phyloP scores from a whole-genome alignment of 2,888 invertebrate species.

The Pristionchus entomophagus region DNA sequence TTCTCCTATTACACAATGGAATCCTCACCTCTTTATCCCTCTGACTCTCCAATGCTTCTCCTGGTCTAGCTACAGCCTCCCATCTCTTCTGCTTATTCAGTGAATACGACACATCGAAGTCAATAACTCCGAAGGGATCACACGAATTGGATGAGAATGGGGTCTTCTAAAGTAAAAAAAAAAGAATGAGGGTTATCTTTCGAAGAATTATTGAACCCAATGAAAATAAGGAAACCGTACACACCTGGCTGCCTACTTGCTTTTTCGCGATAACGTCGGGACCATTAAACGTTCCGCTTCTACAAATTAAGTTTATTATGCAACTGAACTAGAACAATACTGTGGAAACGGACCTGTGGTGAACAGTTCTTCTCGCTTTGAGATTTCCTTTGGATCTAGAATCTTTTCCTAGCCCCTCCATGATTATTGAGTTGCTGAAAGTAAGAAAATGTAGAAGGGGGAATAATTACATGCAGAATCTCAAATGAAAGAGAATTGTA shows the following conservation, averaged over 20 bases:
- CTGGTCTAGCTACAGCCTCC: not conserved
- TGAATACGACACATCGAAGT: slow-evolving; percentile 1
- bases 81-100: slow-evolving; percentile 14
- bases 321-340: too few relatives aligned
- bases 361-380: slow-evolving; percentile 30
- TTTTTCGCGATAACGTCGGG: not conserved
- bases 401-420: slow-evolving; percentile 38
- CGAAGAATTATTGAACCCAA: not conserved
- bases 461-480: not conserved
- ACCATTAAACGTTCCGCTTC: not conserved
- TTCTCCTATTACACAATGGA: too few relatives aligned
- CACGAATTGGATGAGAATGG: not conserved
- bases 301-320: not conserved
- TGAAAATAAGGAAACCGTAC: not conserved
- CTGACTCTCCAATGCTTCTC: not conserved
- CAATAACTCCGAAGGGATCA: not conserved
- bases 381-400: not conserved
- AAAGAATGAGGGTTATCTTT: not conserved
- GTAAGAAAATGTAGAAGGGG: not conserved
- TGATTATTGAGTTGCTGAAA: slow-evolving; percentile 30
- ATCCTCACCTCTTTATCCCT: not conserved
- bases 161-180: not conserved
- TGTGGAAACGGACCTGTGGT: not conserved
- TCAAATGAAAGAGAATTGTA: not conserved
- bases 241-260: slow-evolving; percentile 4